phyloP scores from a whole-genome alignment of 2,888 invertebrate genomes.

The Athalia cordata region DNA sequence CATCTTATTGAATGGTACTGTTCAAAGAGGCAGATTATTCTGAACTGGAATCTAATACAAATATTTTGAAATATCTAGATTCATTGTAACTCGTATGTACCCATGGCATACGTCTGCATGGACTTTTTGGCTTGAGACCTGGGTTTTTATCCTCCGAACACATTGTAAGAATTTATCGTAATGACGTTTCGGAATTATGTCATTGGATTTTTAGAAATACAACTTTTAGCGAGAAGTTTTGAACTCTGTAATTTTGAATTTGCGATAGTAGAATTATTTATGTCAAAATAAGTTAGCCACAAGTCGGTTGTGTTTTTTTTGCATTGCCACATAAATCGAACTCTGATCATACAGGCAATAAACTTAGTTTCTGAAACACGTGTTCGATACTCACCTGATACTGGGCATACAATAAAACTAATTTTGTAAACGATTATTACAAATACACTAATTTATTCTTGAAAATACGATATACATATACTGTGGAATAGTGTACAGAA shows the following conservation, averaged over 20 bases:
- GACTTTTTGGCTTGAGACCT: constrained; percentile 34
- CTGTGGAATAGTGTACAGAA: not conserved
- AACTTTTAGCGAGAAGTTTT: not conserved
- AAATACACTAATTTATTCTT: constrained; percentile 7
- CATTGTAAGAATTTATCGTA: constrained; percentile 18
- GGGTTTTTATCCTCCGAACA: constrained; percentile 40
- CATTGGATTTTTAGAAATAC: not conserved
- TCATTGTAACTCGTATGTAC: constrained; percentile 44
- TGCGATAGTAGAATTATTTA: constrained; percentile 11
- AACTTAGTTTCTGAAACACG: not conserved
- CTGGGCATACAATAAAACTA: not conserved
- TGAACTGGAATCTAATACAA: constrained; percentile 24
- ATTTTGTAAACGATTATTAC: constrained; percentile 14
- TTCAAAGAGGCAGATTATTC: not conserved
- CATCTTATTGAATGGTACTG: not conserved
- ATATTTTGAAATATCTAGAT: not conserved
- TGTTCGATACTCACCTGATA: too few species aligned
- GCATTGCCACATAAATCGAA: not conserved
- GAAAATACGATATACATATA: not conserved
- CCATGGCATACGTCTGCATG: constrained; percentile 52
- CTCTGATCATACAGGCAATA: not conserved
- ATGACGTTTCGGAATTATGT: not conserved
- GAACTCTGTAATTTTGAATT: constrained; percentile 4
- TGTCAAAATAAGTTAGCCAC: constrained; percentile 12
- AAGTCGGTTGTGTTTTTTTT: constrained; percentile 18